Evolutionary conservation across 2,113 vertebrate genomes (phyloP).

Genomic region (Hucho hucho): DNA sequence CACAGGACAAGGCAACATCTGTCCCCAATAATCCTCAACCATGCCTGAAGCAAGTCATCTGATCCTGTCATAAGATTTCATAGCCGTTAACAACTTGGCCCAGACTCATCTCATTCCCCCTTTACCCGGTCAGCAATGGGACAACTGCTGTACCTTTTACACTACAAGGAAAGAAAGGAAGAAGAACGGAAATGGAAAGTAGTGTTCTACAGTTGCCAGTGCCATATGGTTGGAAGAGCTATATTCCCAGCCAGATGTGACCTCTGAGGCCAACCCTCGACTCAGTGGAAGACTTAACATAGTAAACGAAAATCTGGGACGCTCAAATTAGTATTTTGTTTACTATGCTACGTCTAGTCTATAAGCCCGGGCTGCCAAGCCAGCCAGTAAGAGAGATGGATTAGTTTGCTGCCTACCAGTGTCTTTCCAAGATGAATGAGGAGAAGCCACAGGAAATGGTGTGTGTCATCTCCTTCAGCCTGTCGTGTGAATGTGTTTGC

Average conservation of each 20-base stretch:
- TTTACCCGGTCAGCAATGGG: neutral
- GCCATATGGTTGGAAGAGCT: constrained; percentile 44
- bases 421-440: neutral
- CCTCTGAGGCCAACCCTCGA: neutral
- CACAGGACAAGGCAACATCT: constrained; percentile 25
- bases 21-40: constrained; percentile 22
- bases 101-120: neutral
- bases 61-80: constrained; percentile 40
- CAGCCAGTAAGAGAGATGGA: constrained; percentile 12
- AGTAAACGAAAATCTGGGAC: no score
- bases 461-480: neutral
- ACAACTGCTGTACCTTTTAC: neutral
- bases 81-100: constrained; percentile 30
- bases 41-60: constrained; percentile 30
- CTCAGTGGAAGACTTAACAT: no score
- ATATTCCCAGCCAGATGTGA: constrained; percentile 33
- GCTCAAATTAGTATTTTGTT: no score
- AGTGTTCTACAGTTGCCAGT: constrained; percentile 1
- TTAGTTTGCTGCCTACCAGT: neutral
- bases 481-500: neutral
- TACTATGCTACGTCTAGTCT: no score
- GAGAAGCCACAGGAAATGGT: neutral
- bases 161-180: neutral
- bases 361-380: constrained; percentile 20
- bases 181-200: neutral